phyloP scores from a whole-genome alignment of 1,140 invertebrate species.

The Aricia agestis region DNA sequence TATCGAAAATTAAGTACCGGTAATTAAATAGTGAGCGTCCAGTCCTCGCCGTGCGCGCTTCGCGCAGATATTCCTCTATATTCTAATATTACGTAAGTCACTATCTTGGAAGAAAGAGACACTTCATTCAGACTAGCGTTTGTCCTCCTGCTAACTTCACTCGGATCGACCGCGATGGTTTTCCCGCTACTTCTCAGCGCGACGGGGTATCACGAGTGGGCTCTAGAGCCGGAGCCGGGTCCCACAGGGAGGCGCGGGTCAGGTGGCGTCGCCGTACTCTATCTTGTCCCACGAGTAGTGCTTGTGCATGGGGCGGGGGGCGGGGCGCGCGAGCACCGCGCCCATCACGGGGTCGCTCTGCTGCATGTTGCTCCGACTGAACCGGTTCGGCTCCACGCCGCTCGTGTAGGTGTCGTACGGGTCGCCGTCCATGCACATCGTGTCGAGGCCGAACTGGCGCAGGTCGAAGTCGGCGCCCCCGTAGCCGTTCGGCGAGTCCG shows the following conservation, averaged over 20 bases:
- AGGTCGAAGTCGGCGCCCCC: conserved; percentile 57
- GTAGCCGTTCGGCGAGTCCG: conserved; percentile 50
- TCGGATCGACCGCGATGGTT: background rate
- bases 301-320: conserved; percentile 55
- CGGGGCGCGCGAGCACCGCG: conserved; percentile 53
- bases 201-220: conserved; percentile 50
- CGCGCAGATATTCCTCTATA: conserved; percentile 42
- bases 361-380: conserved; percentile 58
- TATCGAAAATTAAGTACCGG: conserved; percentile 59
- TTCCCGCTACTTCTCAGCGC: background rate
- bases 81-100: conserved; percentile 43
- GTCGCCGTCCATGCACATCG: conserved; percentile 49
- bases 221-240: conserved; percentile 33
- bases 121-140: conserved; percentile 57
- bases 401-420: conserved; percentile 57
- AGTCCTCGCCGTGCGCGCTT: conserved; percentile 50
- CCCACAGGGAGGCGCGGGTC: conserved; percentile 43
- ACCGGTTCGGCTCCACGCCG: conserved; percentile 63
- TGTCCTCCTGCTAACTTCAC: conserved; percentile 26
- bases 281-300: conserved; percentile 72
- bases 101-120: conserved; percentile 54
- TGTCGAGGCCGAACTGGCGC: conserved; percentile 61
- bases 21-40: conserved; percentile 46
- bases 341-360: conserved; percentile 72
- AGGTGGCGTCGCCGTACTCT: conserved; percentile 71